These are phyloP conservation scores for Drosophila rufa DNA, from an alignment of 1,140 invertebrate genomes.

Conservation along the genomic window DNA sequence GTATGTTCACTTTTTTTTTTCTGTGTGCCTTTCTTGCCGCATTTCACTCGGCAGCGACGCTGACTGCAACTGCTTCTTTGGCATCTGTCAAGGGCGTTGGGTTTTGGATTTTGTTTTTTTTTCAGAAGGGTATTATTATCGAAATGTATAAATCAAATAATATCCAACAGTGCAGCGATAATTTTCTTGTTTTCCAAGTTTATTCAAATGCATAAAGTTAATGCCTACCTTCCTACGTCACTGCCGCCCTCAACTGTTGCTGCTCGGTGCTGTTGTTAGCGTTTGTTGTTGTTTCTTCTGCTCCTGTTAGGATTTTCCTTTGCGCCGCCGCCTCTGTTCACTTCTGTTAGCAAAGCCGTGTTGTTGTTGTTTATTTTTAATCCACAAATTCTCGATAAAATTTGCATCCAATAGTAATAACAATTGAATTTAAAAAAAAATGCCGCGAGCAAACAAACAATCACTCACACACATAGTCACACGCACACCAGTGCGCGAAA, in stretches of 20 bases:
- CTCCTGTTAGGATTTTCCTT: conserved; percentile 5
- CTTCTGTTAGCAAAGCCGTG: not conserved
- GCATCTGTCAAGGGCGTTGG: conserved; percentile 76
- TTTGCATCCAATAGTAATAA: conserved; percentile 31
- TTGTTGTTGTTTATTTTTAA: not conserved
- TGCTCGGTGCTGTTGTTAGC: conserved; percentile 23
- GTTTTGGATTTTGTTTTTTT: conserved; percentile 25
- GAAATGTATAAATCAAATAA: not conserved
- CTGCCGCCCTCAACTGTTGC: conserved; percentile 55
- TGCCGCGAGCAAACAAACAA: conserved; percentile 61
- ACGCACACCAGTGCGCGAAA: conserved; percentile 25
- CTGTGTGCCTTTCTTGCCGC: conserved; percentile 40
- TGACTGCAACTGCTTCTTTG: conserved; percentile 23
- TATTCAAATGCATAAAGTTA: not conserved
- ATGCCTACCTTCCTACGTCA: conserved; percentile 59
- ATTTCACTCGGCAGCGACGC: conserved; percentile 61
- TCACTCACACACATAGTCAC: conserved; percentile 25
- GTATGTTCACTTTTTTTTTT: conserved; percentile 14
- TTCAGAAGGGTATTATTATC: not conserved
- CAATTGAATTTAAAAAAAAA: conserved; percentile 27
- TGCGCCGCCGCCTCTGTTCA: conserved; percentile 2
- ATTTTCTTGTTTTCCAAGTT: no score
- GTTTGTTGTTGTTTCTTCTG: conserved; percentile 12
- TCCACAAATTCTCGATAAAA: conserved; percentile 9
- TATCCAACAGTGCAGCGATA: not conserved